These are phyloP conservation scores for Cremastobaeus sp. DNA, from an alignment of 2,888 invertebrate species.

Conservation along the genomic window DNA sequence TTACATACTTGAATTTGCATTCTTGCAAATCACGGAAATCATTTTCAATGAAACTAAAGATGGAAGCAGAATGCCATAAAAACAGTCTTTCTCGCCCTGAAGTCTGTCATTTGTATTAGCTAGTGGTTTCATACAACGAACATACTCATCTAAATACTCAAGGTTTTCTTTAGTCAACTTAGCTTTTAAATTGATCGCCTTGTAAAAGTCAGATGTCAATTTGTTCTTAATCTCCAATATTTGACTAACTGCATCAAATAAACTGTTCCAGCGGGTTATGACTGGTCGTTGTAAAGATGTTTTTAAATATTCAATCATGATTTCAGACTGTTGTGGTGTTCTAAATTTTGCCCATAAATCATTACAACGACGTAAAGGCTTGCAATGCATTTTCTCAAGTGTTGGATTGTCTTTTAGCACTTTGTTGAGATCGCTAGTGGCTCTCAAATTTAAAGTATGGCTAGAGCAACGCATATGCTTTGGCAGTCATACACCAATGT, in stretches of 20 bases:
- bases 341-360: slow-evolving; percentile 16
- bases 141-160: slow-evolving; percentile 24
- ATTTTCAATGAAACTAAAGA: slow-evolving; percentile 13
- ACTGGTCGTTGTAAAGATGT: slow-evolving; percentile 8
- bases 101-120: slow-evolving; percentile 12
- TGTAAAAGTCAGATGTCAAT: slow-evolving; percentile 4
- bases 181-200: not conserved
- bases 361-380: not conserved
- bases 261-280: slow-evolving; percentile 22
- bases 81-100: slow-evolving; percentile 24
- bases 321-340: slow-evolving; percentile 19
- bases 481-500: not conserved
- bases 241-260: slow-evolving; percentile 9
- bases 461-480: slow-evolving; percentile 2
- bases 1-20: not conserved
- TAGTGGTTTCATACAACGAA: slow-evolving; percentile 21
- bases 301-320: slow-evolving; percentile 1
- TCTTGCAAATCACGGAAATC: slow-evolving; percentile 6
- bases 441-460: slow-evolving; percentile 11
- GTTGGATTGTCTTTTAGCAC: not conserved
- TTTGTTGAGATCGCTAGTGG: not conserved
- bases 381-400: not conserved
- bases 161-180: slow-evolving; percentile 10
- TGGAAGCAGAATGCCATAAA: slow-evolving; percentile 22
- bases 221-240: slow-evolving; percentile 13